Conservation (phyloP, 2,113 vertebrate species). For the Nestor notabilis region DNA sequence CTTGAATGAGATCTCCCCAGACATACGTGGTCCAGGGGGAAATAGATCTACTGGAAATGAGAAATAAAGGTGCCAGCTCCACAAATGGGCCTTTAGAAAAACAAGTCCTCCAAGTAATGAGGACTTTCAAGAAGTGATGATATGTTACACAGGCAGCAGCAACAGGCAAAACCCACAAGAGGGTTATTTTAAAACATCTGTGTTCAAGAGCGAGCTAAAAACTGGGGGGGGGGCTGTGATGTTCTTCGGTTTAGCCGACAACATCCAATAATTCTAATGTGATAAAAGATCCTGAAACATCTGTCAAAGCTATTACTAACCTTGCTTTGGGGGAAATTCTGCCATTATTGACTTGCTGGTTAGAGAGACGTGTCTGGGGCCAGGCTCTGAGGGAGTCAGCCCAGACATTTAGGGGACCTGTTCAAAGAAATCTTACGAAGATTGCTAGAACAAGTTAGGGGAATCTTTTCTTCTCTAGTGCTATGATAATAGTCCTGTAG, state of each 20-base stretch:
- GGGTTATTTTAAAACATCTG: conserved; percentile 42
- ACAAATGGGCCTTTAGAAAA: conserved; percentile 8
- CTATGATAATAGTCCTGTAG: not conserved
- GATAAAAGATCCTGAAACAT: conserved; percentile 31
- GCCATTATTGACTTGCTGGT: not conserved
- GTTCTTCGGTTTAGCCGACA: conserved; percentile 20
- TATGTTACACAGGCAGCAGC: not conserved
- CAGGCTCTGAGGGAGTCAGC: not conserved
- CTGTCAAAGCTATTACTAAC: conserved; percentile 6
- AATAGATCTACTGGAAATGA: conserved; percentile 33
- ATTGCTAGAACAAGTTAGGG: not conserved
- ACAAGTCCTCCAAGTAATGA: not conserved
- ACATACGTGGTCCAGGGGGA: conserved; percentile 17
- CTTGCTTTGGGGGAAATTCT: not conserved
- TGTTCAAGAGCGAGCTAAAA: conserved; percentile 36
- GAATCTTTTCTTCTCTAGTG: not conserved
- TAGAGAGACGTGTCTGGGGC: not conserved
- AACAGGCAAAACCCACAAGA: conserved; percentile 15
- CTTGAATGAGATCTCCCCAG: conserved; percentile 58
- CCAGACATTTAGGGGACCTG: not conserved
- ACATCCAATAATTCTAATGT: conserved; percentile 41
- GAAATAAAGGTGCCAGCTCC: not conserved
- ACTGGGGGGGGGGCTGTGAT: not conserved
- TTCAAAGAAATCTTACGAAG: not conserved
- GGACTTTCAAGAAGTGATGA: conserved; percentile 6